phyloP scores from a whole-genome alignment of 2,797 vertebrate species.

The Telmatherina bonti region DNA sequence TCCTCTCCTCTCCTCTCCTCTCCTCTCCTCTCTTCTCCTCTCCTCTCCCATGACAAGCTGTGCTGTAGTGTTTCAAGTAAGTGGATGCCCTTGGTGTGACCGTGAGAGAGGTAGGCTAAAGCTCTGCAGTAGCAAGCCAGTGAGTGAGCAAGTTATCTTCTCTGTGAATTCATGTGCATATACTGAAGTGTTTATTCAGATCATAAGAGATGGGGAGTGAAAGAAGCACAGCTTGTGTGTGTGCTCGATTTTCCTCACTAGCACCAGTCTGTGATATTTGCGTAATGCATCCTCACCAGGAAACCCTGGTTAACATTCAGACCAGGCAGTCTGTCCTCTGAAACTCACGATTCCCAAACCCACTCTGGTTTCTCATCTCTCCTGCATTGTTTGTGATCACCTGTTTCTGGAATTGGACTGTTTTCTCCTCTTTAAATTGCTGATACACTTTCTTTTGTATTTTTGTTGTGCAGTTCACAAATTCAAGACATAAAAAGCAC shows the following conservation, averaged over 20 bases:
- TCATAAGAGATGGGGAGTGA: conserved; percentile 28
- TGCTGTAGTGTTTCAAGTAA: conserved; percentile 59
- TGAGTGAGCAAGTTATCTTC: conserved; percentile 53
- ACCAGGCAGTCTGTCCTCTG: conserved; percentile 26
- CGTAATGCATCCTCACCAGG: conserved; percentile 31
- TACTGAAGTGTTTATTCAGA: conserved; percentile 9
- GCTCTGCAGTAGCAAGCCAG: conserved; percentile 71
- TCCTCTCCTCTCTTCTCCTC: conserved; percentile 5
- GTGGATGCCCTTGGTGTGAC: conserved; percentile 80
- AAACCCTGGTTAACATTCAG: conserved; percentile 40
- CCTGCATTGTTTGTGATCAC: conserved; percentile 35
- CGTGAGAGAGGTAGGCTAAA: conserved; percentile 66
- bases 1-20: conserved; percentile 7
- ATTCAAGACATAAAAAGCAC: not conserved
- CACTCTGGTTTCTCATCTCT: conserved; percentile 28
- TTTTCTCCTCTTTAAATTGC: not conserved
- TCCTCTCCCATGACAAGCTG: conserved; percentile 45
- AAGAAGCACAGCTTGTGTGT: conserved; percentile 19
- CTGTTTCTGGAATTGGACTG: not conserved
- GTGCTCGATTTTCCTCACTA: conserved; percentile 4
- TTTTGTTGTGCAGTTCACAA: not conserved
- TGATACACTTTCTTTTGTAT: not conserved
- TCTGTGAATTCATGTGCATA: conserved; percentile 21
- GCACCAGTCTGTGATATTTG: conserved; percentile 31
- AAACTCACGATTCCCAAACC: conserved; percentile 30